Conservation (phyloP, 2,888 invertebrate genomes). For the Conchocele bisecta region DNA sequence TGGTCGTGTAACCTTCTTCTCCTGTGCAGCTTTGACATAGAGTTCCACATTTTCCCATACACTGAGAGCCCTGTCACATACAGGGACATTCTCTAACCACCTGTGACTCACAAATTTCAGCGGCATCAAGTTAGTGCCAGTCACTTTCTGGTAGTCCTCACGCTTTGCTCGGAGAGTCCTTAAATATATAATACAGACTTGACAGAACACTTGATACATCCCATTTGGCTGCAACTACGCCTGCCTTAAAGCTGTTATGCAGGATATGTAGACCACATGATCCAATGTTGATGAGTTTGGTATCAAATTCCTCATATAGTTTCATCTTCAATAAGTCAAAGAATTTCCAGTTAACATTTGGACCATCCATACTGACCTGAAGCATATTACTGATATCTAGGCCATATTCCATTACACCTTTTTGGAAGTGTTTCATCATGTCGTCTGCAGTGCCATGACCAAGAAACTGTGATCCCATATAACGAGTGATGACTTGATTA, state of each 20-base stretch:
- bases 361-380: slow-evolving; percentile 52
- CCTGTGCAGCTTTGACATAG: slow-evolving; percentile 38
- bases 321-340: slow-evolving; percentile 17
- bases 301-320: slow-evolving; percentile 20
- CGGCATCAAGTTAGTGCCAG: slow-evolving; percentile 62
- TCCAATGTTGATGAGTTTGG: slow-evolving; percentile 50
- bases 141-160: slow-evolving; percentile 15
- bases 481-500: slow-evolving; percentile 2
- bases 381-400: slow-evolving; percentile 18
- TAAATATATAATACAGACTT: slow-evolving; percentile 70
- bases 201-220: slow-evolving; percentile 59
- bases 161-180: slow-evolving; percentile 63
- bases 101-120: slow-evolving; percentile 64
- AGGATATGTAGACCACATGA: slow-evolving; percentile 59
- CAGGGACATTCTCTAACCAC: slow-evolving; percentile 60
- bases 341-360: slow-evolving; percentile 49
- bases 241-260: slow-evolving; percentile 60
- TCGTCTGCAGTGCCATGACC: slow-evolving; percentile 47
- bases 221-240: slow-evolving; percentile 40
- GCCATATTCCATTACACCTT: slow-evolving; percentile 14
- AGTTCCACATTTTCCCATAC: slow-evolving; percentile 20
- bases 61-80: slow-evolving; percentile 35
- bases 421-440: slow-evolving; percentile 22
- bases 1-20: slow-evolving; percentile 31
- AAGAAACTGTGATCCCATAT: slow-evolving; percentile 16